Base-by-base conservation (phyloP, 23 tunicate species). In the Clavelina lepadiformis region DNA sequence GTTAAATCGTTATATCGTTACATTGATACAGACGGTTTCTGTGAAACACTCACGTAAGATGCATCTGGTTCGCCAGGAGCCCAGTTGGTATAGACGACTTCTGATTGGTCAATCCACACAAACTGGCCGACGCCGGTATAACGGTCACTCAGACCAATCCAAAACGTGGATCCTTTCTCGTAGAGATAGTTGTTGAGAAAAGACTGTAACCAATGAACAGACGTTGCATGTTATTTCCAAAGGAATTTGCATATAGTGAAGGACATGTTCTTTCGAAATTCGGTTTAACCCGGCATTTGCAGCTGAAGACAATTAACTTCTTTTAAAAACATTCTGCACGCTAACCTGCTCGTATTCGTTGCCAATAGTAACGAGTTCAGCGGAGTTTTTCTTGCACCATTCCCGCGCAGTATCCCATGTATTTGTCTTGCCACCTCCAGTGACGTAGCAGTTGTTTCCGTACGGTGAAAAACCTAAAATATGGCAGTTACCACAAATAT, bases 301-400 rank as follows among this genome's bases (percentile, higher is more conserved):
- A n/a, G n/a, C n/a, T n/a, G n/a, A n/a, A n/a, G n/a, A n/a, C n/a
- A n/a, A n/a, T n/a, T n/a, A n/a, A n/a, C n/a, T n/a, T n/a, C n/a
- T n/a, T n/a, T n/a, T n/a, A n/a, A n/a, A n/a, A n/a, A n/a, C n/a
- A n/a, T n/a, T n/a, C n/a, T n/a, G n/a, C n/a, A n/a, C n/a, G 15
- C 44, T 36, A 41, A 89, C 97, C 66, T 89, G 97, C 68, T 89
- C 97, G 47, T 69, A 89, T 35, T 68, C 79, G 47, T 89, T 89
- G 28, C 56, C 63, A 46, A 89, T 81, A 1, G 58, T 64, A 0
- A 71, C 89, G 46, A 81, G 70, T 31, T 81, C 83, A 28, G 97
- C 89, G 3, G 74, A 63, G 29, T 67, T 89, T 45, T 59, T 74
- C 32, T 38, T 41, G 65, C 97, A 89, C 75, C 73, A 75, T 26